Conservation (phyloP, 2,797 vertebrate genomes). For the Myotis vivesi region DNA sequence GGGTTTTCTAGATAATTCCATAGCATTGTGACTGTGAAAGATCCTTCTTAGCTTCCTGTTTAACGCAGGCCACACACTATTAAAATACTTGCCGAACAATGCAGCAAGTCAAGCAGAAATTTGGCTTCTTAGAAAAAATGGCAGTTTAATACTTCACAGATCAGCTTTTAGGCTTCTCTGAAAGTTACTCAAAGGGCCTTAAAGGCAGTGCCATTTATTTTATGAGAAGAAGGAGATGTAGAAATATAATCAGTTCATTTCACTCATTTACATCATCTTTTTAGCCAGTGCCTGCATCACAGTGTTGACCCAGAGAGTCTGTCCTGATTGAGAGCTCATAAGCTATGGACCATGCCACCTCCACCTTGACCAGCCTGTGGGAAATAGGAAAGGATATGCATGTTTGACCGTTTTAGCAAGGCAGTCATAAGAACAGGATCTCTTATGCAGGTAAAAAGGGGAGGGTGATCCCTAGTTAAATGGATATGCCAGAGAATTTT, state of each 20-base stretch:
- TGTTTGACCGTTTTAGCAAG: background rate
- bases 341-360: background rate
- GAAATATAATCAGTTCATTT: background rate
- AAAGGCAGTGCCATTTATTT: background rate
- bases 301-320: background rate
- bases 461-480: background rate
- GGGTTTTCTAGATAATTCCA: constrained; percentile 14
- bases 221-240: background rate
- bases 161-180: background rate
- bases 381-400: background rate
- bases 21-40: background rate
- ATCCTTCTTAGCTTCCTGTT: background rate
- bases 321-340: background rate
- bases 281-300: background rate
- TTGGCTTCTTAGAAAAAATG: constrained; percentile 27
- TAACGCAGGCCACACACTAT: background rate
- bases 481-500: background rate
- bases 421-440: rapidly evolving
- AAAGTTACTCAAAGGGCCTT: background rate
- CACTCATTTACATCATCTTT: background rate
- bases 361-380: background rate
- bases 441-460: background rate
- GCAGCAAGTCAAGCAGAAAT: background rate
- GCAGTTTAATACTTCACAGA: background rate
- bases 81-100: background rate